Percentiles rank a stretch among this genome's conserved stretches.
These are phyloP conservation scores for Ataeniobius toweri DNA, from an alignment of 2,797 vertebrate genomes.

Conservation along the genomic window DNA sequence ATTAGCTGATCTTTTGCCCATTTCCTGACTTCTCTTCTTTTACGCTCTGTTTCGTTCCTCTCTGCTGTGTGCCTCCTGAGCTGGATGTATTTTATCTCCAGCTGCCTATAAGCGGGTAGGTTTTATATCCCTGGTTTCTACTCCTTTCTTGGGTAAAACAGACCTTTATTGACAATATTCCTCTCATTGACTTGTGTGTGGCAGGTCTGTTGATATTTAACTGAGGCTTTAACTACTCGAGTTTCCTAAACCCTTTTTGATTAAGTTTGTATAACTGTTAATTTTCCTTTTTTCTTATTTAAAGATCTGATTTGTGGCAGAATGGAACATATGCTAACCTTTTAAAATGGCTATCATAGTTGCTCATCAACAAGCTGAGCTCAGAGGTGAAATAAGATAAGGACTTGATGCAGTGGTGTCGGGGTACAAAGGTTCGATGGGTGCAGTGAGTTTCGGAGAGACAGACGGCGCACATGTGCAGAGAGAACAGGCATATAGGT, in stretches of 20 bases:
- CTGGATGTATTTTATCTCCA: constrained; percentile 10
- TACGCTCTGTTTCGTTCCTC: constrained; percentile 1
- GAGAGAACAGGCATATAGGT: constrained; percentile 28
- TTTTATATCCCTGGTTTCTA: constrained; percentile 14
- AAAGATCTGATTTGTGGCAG: constrained; percentile 13
- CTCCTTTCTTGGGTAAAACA: neutral
- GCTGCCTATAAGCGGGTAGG: constrained; percentile 37
- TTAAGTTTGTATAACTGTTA: constrained; percentile 1
- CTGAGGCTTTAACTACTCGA: neutral
- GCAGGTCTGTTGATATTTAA: constrained; percentile 14
- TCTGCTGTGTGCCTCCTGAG: constrained; percentile 12
- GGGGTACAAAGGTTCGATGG: constrained; percentile 16
- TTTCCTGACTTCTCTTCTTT: neutral
- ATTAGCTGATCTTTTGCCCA: constrained; percentile 30
- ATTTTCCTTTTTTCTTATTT: constrained; percentile 8
- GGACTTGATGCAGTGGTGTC: constrained; percentile 6
- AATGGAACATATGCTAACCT: constrained; percentile 36
- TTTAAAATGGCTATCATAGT: constrained; percentile 28
- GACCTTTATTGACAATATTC: constrained; percentile 18
- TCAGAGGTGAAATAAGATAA: constrained; percentile 42
- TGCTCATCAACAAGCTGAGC: constrained; percentile 50
- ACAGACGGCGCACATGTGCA: constrained; percentile 17
- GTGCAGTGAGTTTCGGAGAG: neutral
- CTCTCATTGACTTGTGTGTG: neutral
- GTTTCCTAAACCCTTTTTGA: neutral